phyloP scores from a whole-genome alignment of 2,113 vertebrate genomes.

The Phyllostomus discolor region DNA sequence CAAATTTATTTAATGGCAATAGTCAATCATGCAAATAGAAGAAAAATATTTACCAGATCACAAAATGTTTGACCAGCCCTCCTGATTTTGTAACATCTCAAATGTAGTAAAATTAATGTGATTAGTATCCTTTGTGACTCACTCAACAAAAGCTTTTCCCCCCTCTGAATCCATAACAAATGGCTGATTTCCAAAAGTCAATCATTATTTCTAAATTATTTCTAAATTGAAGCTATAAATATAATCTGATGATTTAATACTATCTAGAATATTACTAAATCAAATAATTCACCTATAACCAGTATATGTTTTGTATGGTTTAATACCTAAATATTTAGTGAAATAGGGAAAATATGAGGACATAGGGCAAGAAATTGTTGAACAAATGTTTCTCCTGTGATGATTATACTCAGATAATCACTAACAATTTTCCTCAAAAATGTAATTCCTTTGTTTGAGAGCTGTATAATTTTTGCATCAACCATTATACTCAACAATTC shows the following conservation, averaged over 20 bases:
- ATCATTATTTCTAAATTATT: neutral
- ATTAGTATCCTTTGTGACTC: conserved; percentile 12
- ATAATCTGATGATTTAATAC: neutral
- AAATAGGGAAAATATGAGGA: neutral
- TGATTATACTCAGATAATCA: neutral
- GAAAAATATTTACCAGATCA: conserved; percentile 53
- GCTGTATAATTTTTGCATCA: neutral
- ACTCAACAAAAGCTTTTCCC: neutral
- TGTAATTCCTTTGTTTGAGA: neutral
- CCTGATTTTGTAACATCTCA: conserved; percentile 42
- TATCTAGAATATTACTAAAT: neutral
- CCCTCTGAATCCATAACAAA: neutral
- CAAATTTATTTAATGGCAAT: conserved; percentile 39
- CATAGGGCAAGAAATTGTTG: neutral
- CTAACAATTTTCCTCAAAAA: neutral
- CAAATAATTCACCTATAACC: neutral
- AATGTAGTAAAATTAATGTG: conserved; percentile 29
- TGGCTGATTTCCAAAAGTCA: neutral
- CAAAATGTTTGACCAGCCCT: conserved; percentile 41
- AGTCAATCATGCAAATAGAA: conserved; percentile 34
- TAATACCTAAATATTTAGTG: neutral
- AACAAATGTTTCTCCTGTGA: neutral
- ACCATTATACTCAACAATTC: neutral
- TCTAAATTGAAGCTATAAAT: neutral
- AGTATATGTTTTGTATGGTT: neutral